phyloP scores from a whole-genome alignment of 2,113 vertebrate genomes.

The Girardinichthys multiradiatus region DNA sequence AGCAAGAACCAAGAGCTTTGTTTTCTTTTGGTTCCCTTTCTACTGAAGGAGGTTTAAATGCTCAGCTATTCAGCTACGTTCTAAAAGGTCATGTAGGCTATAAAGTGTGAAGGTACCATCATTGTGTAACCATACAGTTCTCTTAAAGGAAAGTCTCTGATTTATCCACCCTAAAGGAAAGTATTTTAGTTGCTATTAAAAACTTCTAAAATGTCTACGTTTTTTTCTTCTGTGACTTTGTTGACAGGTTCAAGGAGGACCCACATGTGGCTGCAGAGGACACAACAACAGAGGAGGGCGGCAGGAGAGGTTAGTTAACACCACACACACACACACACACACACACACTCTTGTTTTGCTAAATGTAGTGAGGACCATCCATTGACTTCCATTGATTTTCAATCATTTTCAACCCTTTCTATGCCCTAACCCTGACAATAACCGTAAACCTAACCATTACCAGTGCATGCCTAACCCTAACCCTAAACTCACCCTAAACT shows the following conservation, averaged over 20 bases:
- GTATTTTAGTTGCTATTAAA: too few species aligned
- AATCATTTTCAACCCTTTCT: too few species aligned
- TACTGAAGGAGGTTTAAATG: too few species aligned
- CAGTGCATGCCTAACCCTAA: too few species aligned
- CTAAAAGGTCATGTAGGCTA: not conserved
- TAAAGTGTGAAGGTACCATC: not conserved
- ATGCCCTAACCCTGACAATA: too few species aligned
- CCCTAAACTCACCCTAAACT: too few species aligned
- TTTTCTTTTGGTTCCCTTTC: too few species aligned
- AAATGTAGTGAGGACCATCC: too few species aligned
- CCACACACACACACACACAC: constrained; percentile 15
- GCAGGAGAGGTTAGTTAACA: constrained; percentile 78
- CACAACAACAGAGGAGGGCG: constrained; percentile 53
- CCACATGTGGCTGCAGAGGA: constrained; percentile 57
- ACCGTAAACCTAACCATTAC: too few species aligned
- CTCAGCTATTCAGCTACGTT: not conserved
- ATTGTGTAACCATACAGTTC: not conserved
- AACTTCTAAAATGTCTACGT: not conserved
- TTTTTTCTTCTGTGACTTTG: constrained; percentile 40
- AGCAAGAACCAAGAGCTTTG: too few species aligned
- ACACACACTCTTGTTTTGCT: too few species aligned
- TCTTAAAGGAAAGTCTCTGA: not conserved
- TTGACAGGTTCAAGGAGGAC: constrained; percentile 88
- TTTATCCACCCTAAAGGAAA: not conserved
- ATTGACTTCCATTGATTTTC: too few species aligned